These are phyloP conservation scores for Hypothenemus hampei DNA, from an alignment of 1,140 invertebrate genomes.

Conservation along the genomic window DNA sequence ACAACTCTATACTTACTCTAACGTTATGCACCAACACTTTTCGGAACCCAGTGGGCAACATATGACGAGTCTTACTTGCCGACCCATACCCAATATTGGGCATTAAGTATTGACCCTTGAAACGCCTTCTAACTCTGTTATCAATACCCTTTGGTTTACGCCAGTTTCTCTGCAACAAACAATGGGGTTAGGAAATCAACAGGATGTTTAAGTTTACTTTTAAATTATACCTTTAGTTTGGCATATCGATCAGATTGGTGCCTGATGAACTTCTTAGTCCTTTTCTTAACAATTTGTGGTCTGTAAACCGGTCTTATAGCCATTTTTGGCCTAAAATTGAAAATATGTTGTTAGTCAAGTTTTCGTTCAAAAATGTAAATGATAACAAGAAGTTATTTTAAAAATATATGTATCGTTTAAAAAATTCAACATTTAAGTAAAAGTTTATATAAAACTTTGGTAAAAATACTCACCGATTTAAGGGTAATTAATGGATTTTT, in stretches of 20 bases:
- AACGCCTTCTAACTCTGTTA: constrained; percentile 95
- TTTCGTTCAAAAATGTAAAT: no score
- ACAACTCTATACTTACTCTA: constrained; percentile 56
- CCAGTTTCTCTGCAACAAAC: constrained; percentile 68
- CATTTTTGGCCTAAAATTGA: constrained; percentile 24
- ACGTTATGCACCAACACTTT: constrained; percentile 80
- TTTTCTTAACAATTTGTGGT: constrained; percentile 90
- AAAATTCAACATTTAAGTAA: no score
- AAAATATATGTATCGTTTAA: no score
- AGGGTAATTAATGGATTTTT: no score
- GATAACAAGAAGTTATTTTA: no score
- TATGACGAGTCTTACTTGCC: constrained; percentile 88
- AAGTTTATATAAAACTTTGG: no score
- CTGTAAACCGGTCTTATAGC: constrained; percentile 77
- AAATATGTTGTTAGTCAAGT: no score
- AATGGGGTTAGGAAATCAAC: constrained; percentile 1
- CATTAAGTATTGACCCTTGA: constrained; percentile 99
- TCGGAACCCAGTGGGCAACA: constrained; percentile 95
- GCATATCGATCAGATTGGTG: constrained; percentile 96
- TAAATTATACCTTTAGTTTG: constrained; percentile 76
- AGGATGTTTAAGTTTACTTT: not conserved
- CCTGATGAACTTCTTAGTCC: constrained; percentile 93
- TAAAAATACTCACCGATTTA: no score
- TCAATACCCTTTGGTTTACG: constrained; percentile 97
- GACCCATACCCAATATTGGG: constrained; percentile 99